Percentiles rank a stretch among this genome's conserved stretches.
Conservation (phyloP, 2,888 invertebrate genomes). For the Drosophila tanythrix region DNA sequence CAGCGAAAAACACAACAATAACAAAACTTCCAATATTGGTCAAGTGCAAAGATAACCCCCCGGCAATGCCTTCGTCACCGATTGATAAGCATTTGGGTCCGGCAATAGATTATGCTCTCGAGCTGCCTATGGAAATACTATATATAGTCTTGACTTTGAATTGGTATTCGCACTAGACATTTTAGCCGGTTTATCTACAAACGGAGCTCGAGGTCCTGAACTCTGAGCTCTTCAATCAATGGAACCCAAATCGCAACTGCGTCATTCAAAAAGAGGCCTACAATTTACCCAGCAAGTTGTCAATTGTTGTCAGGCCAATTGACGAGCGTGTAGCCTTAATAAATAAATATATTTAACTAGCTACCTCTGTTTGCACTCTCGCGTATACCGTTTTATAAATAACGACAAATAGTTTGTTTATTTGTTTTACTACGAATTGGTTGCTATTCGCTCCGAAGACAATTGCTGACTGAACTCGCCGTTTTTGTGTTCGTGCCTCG, state of each 20-base stretch:
- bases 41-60: constrained; percentile 66
- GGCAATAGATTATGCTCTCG: constrained; percentile 33
- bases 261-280: constrained; percentile 12
- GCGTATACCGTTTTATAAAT: constrained; percentile 11
- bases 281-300: constrained; percentile 42
- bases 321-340: constrained; percentile 6
- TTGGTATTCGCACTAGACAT: constrained; percentile 61
- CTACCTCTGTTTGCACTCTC: constrained; percentile 15
- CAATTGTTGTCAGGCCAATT: constrained; percentile 70
- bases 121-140: neutral
- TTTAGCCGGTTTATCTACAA: constrained; percentile 13
- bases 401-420: constrained; percentile 8
- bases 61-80: constrained; percentile 46
- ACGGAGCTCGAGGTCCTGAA: constrained; percentile 17
- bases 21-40: constrained; percentile 55
- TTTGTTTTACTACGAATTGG: constrained; percentile 11
- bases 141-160: constrained; percentile 59
- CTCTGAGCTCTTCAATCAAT: constrained; percentile 20
- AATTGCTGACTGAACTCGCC: constrained; percentile 43
- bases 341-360: constrained; percentile 7
- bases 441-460: constrained; percentile 40
- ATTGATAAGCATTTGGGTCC: constrained; percentile 41
- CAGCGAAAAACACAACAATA: constrained; percentile 35
- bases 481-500: constrained; percentile 26
- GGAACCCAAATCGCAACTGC: constrained; percentile 39